Evolutionary conservation across 30 jellyfish, hydroid and myxozoan species (phyloP).

Genomic region (Mastigias papua): DNA sequence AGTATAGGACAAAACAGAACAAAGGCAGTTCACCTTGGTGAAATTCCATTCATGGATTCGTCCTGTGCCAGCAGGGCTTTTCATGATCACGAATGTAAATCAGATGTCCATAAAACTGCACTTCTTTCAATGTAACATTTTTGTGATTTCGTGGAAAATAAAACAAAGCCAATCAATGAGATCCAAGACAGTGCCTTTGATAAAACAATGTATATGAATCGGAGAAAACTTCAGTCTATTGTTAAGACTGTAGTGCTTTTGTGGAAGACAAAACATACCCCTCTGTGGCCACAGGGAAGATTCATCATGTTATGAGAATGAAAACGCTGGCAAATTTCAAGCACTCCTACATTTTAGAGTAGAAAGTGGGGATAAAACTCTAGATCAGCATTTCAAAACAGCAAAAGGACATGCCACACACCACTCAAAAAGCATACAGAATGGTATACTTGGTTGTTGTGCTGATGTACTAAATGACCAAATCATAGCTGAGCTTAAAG

Average conservation of each 20-base stretch:
- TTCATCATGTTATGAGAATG: background rate
- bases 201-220: background rate
- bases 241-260: background rate
- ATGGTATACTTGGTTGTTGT: conserved; percentile 49
- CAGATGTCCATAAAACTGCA: conserved; percentile 27
- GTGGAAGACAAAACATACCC: conserved; percentile 25
- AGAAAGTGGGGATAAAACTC: conserved; percentile 9
- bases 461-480: conserved; percentile 20
- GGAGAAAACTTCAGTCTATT: background rate
- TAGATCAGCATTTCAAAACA: conserved; percentile 28
- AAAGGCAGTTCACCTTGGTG: background rate
- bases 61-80: conserved; percentile 19
- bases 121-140: conserved; percentile 7
- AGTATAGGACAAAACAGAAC: background rate
- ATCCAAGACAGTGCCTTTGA: background rate
- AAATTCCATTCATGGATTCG: conserved; percentile 14
- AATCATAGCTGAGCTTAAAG: no score
- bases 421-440: conserved; percentile 65
- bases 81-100: background rate
- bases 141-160: background rate
- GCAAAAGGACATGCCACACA: conserved; percentile 69
- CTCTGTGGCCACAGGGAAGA: conserved; percentile 29
- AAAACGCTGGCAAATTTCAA: conserved; percentile 18
- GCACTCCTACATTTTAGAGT: conserved; percentile 23
- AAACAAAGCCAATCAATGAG: background rate